phyloP scores from a whole-genome alignment of 92 coral and sea anemone species.

The Epizoanthus illoricatus region DNA sequence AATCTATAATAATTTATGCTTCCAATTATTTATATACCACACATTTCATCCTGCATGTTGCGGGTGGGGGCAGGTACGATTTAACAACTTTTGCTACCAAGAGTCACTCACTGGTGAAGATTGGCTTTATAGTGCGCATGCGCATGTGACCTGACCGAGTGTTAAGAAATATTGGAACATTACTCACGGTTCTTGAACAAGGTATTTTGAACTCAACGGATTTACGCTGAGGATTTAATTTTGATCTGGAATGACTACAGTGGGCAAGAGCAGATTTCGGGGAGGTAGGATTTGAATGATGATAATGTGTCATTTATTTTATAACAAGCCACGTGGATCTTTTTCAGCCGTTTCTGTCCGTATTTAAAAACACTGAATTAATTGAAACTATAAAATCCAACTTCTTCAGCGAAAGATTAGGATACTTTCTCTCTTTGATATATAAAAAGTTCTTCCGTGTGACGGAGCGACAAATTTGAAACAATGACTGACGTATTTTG shows the following conservation, averaged over 20 bases:
- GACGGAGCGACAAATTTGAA: too few relatives aligned
- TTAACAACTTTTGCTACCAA: not conserved
- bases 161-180: not conserved
- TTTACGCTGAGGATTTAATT: not conserved
- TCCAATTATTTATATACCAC: not conserved
- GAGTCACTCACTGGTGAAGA: not conserved
- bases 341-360: not conserved
- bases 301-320: not conserved
- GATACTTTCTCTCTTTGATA: not conserved
- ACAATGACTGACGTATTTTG: too few relatives aligned
- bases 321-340: constrained; percentile 4
- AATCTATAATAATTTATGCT: too few relatives aligned
- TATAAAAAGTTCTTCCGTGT: too few relatives aligned
- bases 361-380: not conserved
- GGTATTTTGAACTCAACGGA: not conserved
- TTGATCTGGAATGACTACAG: not conserved
- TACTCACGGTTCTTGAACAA: constrained; percentile 5
- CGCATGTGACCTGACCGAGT: not conserved
- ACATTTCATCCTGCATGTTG: not conserved
- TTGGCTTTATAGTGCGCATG: constrained; percentile 3
- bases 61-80: constrained; percentile 36
- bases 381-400: not conserved
- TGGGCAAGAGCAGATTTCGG: not conserved
- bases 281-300: not conserved
- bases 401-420: not conserved